Conservation (phyloP, 2,888 invertebrate genomes). For the Caenorhabditis sinica region DNA sequence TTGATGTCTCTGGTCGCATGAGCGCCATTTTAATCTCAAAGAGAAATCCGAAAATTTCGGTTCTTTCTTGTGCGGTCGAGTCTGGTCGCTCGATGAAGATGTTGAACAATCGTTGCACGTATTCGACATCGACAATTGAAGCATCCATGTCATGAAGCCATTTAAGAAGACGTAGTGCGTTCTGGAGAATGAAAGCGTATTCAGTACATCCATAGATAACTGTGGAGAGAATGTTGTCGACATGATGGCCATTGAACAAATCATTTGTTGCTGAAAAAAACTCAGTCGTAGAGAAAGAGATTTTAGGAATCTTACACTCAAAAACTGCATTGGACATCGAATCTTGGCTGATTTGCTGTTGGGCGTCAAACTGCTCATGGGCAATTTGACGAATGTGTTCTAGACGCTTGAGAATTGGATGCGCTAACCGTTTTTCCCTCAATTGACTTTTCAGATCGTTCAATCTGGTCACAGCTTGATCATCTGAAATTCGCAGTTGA, state of each 20-base stretch:
- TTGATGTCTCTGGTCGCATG: slow-evolving; percentile 34
- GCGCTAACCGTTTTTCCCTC: slow-evolving; percentile 26
- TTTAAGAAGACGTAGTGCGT: slow-evolving; percentile 45
- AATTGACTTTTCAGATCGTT: slow-evolving; percentile 39
- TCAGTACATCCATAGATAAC: slow-evolving; percentile 45
- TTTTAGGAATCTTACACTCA: slow-evolving; percentile 45
- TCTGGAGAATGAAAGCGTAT: slow-evolving; percentile 61
- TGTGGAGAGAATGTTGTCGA: slow-evolving; percentile 40
- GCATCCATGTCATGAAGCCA: slow-evolving; percentile 60
- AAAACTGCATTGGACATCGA: slow-evolving; percentile 61
- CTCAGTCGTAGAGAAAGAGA: too few relatives aligned
- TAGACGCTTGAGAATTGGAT: slow-evolving; percentile 42
- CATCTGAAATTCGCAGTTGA: slow-evolving; percentile 11
- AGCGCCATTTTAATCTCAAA: slow-evolving; percentile 36
- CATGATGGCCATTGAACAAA: slow-evolving; percentile 27
- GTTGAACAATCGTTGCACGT: slow-evolving; percentile 50
- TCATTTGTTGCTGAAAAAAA: slow-evolving; percentile 57
- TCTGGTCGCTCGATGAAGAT: slow-evolving; percentile 46
- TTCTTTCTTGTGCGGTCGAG: slow-evolving; percentile 49
- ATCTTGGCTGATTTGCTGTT: slow-evolving; percentile 26
- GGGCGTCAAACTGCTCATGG: slow-evolving; percentile 42
- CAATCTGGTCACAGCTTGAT: not conserved
- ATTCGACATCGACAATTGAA: slow-evolving; percentile 42
- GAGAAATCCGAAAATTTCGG: slow-evolving; percentile 56
- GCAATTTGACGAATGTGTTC: slow-evolving; percentile 55